phyloP scores from a whole-genome alignment of 1,140 invertebrate genomes.

The Drosophila sechellia region DNA sequence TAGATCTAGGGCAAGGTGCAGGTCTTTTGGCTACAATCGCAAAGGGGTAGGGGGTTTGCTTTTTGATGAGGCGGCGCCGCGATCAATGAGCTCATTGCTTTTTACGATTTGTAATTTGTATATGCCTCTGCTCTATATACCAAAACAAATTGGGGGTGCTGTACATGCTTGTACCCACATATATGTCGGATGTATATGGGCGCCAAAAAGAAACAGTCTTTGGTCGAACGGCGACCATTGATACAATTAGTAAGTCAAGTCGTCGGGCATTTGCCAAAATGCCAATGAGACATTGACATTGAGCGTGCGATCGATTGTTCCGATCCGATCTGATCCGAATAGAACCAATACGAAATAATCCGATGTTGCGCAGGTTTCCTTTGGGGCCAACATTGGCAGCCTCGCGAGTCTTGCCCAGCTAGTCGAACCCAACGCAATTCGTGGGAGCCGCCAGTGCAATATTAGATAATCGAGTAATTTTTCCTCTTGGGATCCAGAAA shows the following conservation, averaged over 20 bases:
- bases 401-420: conserved; percentile 69
- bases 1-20: conserved; percentile 53
- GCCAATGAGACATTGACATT: conserved; percentile 82
- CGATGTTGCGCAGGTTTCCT: conserved; percentile 61
- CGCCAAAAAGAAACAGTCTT: conserved; percentile 44
- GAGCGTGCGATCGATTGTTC: conserved; percentile 41
- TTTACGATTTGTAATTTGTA: conserved; percentile 59
- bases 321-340: conserved; percentile 16
- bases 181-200: conserved; percentile 39
- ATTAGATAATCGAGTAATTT: conserved; percentile 66
- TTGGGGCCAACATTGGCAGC: conserved; percentile 56
- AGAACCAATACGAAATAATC: conserved; percentile 26
- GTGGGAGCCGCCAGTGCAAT: conserved; percentile 47
- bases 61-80: conserved; percentile 31
- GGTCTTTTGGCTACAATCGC: conserved; percentile 9
- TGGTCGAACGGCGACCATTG: conserved; percentile 43
- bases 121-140: conserved; percentile 29
- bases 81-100: conserved; percentile 72
- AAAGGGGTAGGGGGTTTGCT: conserved; percentile 1
- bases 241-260: conserved; percentile 70
- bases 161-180: conserved; percentile 6
- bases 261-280: conserved; percentile 75
- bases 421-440: conserved; percentile 75
- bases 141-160: conserved; percentile 25
- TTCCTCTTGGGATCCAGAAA: conserved; percentile 28